These are phyloP conservation scores for Pachyseris speciosa DNA, from an alignment of 64 coral and sea anemone genomes.

Conservation along the genomic window DNA sequence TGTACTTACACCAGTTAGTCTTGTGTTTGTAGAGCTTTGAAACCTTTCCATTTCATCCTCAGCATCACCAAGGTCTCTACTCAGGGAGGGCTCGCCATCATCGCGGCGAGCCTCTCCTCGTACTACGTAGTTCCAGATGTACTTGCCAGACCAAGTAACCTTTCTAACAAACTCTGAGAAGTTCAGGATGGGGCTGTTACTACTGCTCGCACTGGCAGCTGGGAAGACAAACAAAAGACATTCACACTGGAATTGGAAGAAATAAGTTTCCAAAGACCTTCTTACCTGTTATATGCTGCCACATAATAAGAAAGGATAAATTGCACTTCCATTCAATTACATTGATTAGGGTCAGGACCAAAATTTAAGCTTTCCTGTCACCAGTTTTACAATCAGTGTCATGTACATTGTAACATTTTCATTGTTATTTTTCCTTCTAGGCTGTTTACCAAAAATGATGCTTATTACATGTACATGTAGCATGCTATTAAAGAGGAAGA, in stretches of 20 bases:
- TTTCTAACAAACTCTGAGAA: slow-evolving; percentile 5
- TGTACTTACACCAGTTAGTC: slow-evolving; percentile 15
- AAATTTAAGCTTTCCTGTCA: too few relatives aligned
- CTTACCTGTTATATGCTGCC: too few relatives aligned
- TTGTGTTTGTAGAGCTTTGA: not conserved
- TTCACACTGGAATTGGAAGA: not conserved
- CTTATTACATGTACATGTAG: not conserved
- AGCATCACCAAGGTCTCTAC: slow-evolving; percentile 19
- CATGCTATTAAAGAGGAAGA: too few relatives aligned
- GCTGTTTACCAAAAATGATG: too few relatives aligned
- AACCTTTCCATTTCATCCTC: slow-evolving; percentile 32
- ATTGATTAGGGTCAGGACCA: too few relatives aligned
- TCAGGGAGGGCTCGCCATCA: not conserved
- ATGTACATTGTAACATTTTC: too few relatives aligned
- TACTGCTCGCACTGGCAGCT: not conserved
- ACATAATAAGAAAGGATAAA: too few relatives aligned
- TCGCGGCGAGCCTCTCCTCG: not conserved
- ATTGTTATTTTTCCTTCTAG: too few relatives aligned
- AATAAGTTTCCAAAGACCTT: too few relatives aligned
- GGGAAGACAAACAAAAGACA: not conserved
- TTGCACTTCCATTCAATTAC: too few relatives aligned
- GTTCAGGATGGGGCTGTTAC: not conserved
- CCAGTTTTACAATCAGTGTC: too few relatives aligned
- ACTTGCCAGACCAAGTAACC: slow-evolving; percentile 29
- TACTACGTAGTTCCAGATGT: slow-evolving; percentile 27